Evolutionary conservation across 2,888 invertebrate genomes (phyloP).

Genomic region (Campopleginae sp.): DNA sequence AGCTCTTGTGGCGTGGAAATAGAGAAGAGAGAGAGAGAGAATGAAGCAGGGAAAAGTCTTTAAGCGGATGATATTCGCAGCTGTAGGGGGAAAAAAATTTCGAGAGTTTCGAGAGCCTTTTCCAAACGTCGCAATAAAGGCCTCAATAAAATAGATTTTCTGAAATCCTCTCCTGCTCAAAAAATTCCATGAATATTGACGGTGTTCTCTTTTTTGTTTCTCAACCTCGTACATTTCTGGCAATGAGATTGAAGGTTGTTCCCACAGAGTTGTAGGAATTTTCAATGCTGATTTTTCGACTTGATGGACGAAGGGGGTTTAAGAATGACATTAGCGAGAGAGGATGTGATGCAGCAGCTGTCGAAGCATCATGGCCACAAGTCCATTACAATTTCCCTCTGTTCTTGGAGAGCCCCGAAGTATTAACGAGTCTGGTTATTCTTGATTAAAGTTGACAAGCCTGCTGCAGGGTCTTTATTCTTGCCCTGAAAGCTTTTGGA

Average conservation of each 20-base stretch:
- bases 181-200: neutral
- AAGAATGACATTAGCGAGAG: neutral
- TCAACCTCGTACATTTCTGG: no score
- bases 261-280: neutral
- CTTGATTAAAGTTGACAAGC: neutral
- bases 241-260: neutral
- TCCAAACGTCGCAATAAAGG: neutral
- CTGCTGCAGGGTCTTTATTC: neutral
- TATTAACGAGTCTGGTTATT: slow-evolving; percentile 22
- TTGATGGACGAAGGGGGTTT: neutral
- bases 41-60: neutral
- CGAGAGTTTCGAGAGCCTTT: neutral
- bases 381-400: slow-evolving; percentile 13
- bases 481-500: slow-evolving; percentile 4
- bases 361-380: slow-evolving; percentile 39
- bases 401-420: neutral
- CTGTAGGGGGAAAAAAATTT: neutral
- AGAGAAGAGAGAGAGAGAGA: neutral
- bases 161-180: neutral
- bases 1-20: slow-evolving; percentile 23
- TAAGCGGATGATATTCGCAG: slow-evolving; percentile 1
- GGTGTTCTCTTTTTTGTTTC: neutral
- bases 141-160: neutral
- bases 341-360: slow-evolving; percentile 24
- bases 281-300: slow-evolving; percentile 8